Percentiles rank a stretch among this genome's conserved stretches.
phyloP scores from a whole-genome alignment of 2,888 invertebrate species.

The Syrista parreyssii region DNA sequence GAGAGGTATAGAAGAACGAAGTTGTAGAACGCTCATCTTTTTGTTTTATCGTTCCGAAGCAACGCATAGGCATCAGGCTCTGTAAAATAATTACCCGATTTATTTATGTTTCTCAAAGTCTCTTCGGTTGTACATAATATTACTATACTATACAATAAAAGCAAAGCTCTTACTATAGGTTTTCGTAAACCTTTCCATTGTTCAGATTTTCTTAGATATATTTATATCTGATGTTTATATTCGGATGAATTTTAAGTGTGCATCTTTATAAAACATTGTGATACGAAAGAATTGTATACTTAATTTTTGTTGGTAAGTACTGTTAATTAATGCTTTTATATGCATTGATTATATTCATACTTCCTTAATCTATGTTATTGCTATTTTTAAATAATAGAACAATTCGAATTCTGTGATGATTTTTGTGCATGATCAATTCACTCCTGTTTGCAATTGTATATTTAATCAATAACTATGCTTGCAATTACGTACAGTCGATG shows the following conservation, averaged over 20 bases:
- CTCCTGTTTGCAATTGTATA: no score
- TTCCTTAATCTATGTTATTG: background rate
- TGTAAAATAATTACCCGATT: slow-evolving; percentile 44
- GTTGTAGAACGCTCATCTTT: slow-evolving; percentile 2
- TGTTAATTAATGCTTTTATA: background rate
- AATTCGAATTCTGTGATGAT: background rate
- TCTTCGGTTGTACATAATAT: slow-evolving; percentile 43
- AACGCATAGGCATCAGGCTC: slow-evolving; percentile 23
- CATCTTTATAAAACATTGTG: background rate
- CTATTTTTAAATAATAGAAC: background rate
- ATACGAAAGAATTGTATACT: background rate
- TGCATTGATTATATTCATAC: background rate
- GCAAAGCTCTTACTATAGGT: slow-evolving; percentile 29
- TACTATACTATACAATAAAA: slow-evolving; percentile 37
- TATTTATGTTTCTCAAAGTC: slow-evolving; percentile 29
- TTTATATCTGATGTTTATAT: background rate
- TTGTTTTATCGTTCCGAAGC: slow-evolving; percentile 25
- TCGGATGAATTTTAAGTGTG: background rate
- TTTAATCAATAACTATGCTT: no score
- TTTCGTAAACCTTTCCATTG: background rate
- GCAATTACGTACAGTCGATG: no score
- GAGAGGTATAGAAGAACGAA: background rate
- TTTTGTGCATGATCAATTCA: no score
- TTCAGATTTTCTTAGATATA: background rate
- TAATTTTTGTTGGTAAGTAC: background rate